Conservation (phyloP, 2,797 vertebrate genomes). For the Serranus cabrilla region DNA sequence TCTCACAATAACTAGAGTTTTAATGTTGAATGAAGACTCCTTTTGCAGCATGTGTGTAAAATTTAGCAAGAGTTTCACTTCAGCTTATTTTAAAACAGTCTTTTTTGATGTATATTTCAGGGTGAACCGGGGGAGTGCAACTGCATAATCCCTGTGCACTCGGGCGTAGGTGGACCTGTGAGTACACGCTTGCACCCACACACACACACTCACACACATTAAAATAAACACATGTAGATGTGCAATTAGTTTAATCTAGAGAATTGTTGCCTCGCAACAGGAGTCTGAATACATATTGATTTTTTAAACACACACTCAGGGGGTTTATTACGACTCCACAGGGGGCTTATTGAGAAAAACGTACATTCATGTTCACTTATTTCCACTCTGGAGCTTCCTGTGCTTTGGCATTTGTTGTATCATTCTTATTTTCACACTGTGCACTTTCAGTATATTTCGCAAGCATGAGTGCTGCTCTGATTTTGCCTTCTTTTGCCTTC, state of each 20-base stretch:
- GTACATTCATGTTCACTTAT: slow-evolving; percentile 13
- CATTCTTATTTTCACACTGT: slow-evolving; percentile 50
- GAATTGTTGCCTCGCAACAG: slow-evolving; percentile 11
- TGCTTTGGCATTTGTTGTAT: slow-evolving; percentile 54
- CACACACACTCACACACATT: slow-evolving; percentile 10
- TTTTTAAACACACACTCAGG: slow-evolving; percentile 12
- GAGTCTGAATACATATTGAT: slow-evolving; percentile 3
- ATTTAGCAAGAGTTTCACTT: slow-evolving; percentile 40
- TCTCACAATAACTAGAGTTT: slow-evolving; percentile 18
- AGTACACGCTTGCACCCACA: slow-evolving; percentile 73
- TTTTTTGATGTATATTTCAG: slow-evolving; percentile 78
- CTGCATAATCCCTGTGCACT: slow-evolving; percentile 79
- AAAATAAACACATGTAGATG: slow-evolving; percentile 5
- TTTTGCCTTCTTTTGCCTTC: slow-evolving; percentile 70
- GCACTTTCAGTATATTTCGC: slow-evolving; percentile 29
- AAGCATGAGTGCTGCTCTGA: slow-evolving; percentile 54
- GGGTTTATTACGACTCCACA: slow-evolving; percentile 29
- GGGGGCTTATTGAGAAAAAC: slow-evolving; percentile 13
- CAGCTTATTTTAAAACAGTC: slow-evolving; percentile 14
- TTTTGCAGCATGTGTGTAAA: slow-evolving; percentile 45
- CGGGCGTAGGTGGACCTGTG: slow-evolving; percentile 90
- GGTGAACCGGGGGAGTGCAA: slow-evolving; percentile 92
- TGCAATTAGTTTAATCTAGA: slow-evolving; percentile 17
- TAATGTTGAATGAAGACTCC: slow-evolving; percentile 28
- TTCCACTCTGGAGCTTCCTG: slow-evolving; percentile 21